These are phyloP conservation scores for Volucella zonaria DNA, from an alignment of 2,888 invertebrate genomes.

Conservation along the genomic window DNA sequence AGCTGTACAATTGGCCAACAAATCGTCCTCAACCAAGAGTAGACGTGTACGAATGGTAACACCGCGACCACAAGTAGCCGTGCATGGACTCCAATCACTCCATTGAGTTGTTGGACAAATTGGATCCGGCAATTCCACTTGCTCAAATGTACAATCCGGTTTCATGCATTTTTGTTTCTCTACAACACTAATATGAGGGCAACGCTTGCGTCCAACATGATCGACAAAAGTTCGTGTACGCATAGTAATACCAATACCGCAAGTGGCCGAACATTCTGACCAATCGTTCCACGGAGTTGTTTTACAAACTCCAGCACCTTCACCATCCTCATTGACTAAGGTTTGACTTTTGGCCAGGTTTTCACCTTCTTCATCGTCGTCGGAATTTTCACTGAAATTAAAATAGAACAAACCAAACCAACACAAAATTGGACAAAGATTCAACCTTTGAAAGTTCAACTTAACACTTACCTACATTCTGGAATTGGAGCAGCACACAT, in stretches of 20 bases:
- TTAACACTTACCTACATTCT: constrained; percentile 87
- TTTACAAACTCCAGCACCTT: constrained; percentile 81
- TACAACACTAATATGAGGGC: constrained; percentile 89
- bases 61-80: constrained; percentile 92
- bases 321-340: constrained; percentile 79
- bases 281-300: constrained; percentile 81
- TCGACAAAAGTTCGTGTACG: constrained; percentile 89
- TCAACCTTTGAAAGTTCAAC: neutral
- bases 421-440: neutral
- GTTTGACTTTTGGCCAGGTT: constrained; percentile 80
- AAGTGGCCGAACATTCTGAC: constrained; percentile 93
- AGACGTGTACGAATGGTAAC: constrained; percentile 89
- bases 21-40: constrained; percentile 86
- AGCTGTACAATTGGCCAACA: constrained; percentile 86
- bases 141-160: constrained; percentile 85
- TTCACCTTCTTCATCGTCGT: constrained; percentile 82
- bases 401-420: neutral
- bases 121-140: constrained; percentile 83
- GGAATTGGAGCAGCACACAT: constrained; percentile 92
- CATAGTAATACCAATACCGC: constrained; percentile 90
- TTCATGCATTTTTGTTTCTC: constrained; percentile 91
- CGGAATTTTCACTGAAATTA: constrained; percentile 57
- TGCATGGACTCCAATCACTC: constrained; percentile 96
- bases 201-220: constrained; percentile 90
- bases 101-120: constrained; percentile 92